Conservation (phyloP, 2,113 vertebrate genomes). For the Pitta sordida region DNA sequence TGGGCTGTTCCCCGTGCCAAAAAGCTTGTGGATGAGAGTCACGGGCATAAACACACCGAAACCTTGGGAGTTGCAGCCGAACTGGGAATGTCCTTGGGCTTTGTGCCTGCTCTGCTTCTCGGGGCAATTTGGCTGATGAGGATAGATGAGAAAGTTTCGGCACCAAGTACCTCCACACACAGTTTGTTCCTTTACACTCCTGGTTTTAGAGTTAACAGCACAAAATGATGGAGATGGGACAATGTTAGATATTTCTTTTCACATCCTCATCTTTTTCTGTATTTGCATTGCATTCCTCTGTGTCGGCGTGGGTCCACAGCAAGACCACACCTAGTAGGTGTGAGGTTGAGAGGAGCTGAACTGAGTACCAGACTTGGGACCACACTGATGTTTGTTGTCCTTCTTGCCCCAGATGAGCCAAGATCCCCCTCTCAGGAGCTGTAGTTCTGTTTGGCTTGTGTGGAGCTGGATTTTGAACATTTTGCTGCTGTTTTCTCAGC, state of each 20-base stretch:
- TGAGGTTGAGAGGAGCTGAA: not conserved
- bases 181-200: not conserved
- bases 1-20: not conserved
- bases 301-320: rapidly evolving
- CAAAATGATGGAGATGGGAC: not conserved
- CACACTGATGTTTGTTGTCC: not conserved
- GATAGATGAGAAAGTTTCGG: not conserved
- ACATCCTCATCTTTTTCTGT: not conserved
- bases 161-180: not conserved
- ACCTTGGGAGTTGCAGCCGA: not conserved
- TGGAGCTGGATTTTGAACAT: not conserved
- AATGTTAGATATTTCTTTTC: not conserved
- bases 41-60: not conserved
- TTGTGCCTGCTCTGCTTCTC: not conserved
- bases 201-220: not conserved
- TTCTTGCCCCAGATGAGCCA: not conserved
- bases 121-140: not conserved
- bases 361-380: not conserved
- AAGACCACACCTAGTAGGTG: not conserved
- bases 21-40: not conserved
- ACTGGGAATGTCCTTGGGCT: not conserved
- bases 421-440: not conserved
- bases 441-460: not conserved
- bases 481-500: not conserved
- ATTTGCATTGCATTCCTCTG: not conserved